Evolutionary conservation across 2,113 vertebrate species (phyloP), one percentile per base, ranked within the genome.

Genomic region (Nesospiza acunhae): DNA sequence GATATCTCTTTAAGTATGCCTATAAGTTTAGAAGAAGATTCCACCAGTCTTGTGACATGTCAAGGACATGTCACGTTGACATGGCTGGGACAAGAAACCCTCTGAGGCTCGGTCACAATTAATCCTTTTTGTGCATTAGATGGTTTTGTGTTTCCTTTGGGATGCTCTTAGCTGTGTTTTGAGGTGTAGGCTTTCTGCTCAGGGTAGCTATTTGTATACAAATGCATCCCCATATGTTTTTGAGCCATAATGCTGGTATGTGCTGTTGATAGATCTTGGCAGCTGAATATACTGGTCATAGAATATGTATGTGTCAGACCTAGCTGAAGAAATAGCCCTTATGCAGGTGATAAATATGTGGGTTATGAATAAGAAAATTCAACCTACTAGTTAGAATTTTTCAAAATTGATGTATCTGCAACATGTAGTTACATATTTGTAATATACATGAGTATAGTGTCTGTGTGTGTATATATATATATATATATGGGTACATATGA

Each of bases 61-160:
- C 74, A 89, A 93, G 49, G 75, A 31, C 60, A 91, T 83, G 67
- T 44, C 90, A 62, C 2, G 0, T 46, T 87, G 87, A 63, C 70
- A 63, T 12, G 39, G n/a, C 59, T 94, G 82, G 74, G 93, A 24
- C 52, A 74, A 94, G 72, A 77, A 96, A 79, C 13, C 62, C 42
- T 88, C 75, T 23, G 30, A 84, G 63, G 59, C 70, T 90, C 4
- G 55, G 44, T 93, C 63, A 88, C 90, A 77, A 95, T 86, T 95
- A 97, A 96, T 96, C 93, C 75, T 91, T 47, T 94, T 95, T 85
- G 87, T 83, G 69, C 84, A 80, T 85, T 85, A 69, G 67, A 63
- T 66, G 91, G 93, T 88, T 96, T 96, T 96, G 79, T 93, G 68
- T 96, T 96, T 95, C 93, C 90, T 95, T 91, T 88, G 47, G 67